Evolutionary conservation across 2,113 vertebrate genomes (phyloP).

Genomic region (Microcebus tavaratra): DNA sequence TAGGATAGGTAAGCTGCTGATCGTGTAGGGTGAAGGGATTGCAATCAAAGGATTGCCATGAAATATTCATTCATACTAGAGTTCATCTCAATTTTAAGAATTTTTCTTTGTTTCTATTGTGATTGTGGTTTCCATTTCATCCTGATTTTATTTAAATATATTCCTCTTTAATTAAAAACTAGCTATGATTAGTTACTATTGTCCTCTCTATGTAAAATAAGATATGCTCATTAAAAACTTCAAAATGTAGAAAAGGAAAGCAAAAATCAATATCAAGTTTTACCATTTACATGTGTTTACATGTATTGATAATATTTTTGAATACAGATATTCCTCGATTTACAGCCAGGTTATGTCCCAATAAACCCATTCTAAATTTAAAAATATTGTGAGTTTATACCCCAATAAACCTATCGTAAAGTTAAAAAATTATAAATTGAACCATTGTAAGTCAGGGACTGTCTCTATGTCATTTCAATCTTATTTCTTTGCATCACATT

Average conservation of each 20-base stretch:
- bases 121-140: background rate
- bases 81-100: constrained; percentile 7
- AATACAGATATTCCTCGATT: background rate
- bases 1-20: background rate
- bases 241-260: background rate
- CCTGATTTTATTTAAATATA: background rate
- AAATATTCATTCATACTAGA: constrained; percentile 15
- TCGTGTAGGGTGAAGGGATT: background rate
- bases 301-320: background rate
- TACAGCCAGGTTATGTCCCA: background rate
- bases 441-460: background rate
- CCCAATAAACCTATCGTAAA: background rate
- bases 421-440: background rate
- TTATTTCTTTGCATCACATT: background rate
- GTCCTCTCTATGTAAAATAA: background rate
- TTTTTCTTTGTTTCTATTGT: background rate
- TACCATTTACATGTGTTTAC: background rate
- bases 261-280: background rate
- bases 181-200: background rate
- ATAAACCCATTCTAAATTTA: background rate
- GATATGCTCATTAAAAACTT: background rate
- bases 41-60: background rate
- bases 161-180: background rate
- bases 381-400: too few relatives aligned
- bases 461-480: background rate